Evolutionary conservation across 2,888 invertebrate species (phyloP), one percentile per base, ranked within the genome.

Genomic region (Diploptera punctata): DNA sequence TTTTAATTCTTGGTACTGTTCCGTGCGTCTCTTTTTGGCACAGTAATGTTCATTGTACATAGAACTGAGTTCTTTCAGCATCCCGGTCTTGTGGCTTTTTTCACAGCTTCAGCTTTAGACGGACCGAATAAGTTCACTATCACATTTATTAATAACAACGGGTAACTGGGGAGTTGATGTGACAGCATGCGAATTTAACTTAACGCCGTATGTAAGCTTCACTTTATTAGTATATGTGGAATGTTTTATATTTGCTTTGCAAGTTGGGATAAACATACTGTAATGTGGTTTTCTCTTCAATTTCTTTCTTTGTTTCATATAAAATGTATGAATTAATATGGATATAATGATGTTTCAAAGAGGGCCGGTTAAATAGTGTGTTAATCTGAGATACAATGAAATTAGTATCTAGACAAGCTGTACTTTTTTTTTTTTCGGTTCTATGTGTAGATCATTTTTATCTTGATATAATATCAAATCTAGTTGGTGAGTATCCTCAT

Each of bases 81-180:
- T 75, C 74, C 73, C 71, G 69, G 71, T 75, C 73, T 75, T 75
- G 75, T 74, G 75, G 75, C 75, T 75, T 75, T 75, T 74, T 67
- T 75, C 75, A 75, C 75, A 75, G 75, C 75, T 75, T 75, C 74
- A 75, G 75, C 75, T 75, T 75, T 75, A 75, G 74, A 74, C 71
- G 57, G 71, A 75, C 65, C 71, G 60, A 73, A 52, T 38, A 70
- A 47, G 52, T 70, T 65, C 70, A 70, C 70, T 65, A 19, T 70
- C 70, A 70, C 65, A 61, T 61, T 44, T 7, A 65, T 65, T 47
- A 65, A 65, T 62, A 68, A 68, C 54, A 68, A 10, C 29, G 54
- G 62, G 70, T 61, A 52, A 52, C 60, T 62, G 52, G 70, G 70
- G 70, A 70, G 70, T 70, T 70, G 70, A 70, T 70, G 44, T 65